phyloP scores from a whole-genome alignment of 2,888 invertebrate genomes.

The Neoitamus cyanurus region DNA sequence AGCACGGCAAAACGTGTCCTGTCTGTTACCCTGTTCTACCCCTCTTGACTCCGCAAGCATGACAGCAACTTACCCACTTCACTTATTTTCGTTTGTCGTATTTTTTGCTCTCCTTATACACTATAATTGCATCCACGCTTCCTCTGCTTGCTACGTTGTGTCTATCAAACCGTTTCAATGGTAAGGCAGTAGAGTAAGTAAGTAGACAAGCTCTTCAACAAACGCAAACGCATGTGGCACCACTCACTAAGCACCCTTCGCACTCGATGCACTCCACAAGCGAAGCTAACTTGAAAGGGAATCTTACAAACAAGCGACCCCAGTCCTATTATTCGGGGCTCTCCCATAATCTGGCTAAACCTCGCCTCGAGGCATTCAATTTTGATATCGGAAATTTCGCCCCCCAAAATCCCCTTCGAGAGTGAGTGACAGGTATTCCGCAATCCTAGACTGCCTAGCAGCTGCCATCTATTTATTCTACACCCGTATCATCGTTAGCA shows the following conservation, averaged over 20 bases:
- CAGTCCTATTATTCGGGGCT: neutral
- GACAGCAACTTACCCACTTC: too few relatives aligned
- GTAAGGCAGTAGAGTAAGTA: neutral
- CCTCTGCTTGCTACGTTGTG: neutral
- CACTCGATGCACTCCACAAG: neutral
- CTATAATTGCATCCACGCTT: neutral
- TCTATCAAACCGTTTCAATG: neutral
- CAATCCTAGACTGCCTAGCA: neutral
- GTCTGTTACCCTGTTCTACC: too few relatives aligned
- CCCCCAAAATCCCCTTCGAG: neutral
- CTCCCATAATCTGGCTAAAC: conserved; percentile 8
- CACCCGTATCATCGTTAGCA: conserved; percentile 14
- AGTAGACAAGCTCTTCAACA: neutral
- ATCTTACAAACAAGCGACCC: neutral
- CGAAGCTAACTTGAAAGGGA: neutral
- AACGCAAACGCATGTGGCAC: neutral
- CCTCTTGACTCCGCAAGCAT: too few relatives aligned
- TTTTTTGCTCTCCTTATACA: neutral
- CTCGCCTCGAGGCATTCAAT: conserved; percentile 18
- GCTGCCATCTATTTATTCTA: neutral
- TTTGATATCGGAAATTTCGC: neutral
- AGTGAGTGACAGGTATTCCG: neutral
- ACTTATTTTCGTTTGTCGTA: too few relatives aligned
- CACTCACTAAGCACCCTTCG: neutral
- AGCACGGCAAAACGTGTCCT: too few relatives aligned